Evolutionary conservation across 2,797 vertebrate genomes (phyloP).

Genomic region (Melanotaenia trifasciata): DNA sequence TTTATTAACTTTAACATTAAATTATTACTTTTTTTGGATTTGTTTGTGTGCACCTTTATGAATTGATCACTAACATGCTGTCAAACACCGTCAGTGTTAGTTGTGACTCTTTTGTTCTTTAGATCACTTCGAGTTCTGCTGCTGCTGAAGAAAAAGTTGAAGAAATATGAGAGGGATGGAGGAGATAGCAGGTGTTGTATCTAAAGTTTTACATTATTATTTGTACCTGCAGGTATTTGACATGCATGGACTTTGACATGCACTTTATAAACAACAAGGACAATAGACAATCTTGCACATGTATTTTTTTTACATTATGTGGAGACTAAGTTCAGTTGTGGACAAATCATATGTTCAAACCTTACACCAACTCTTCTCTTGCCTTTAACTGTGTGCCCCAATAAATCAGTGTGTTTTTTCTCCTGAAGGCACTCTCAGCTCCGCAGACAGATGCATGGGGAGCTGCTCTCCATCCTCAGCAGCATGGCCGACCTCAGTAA

Average conservation of each 20-base stretch:
- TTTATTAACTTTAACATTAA: no score
- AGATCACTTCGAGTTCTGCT: slow-evolving; percentile 88
- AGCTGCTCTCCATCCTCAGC: slow-evolving; percentile 84
- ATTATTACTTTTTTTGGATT: no score
- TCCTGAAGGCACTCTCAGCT: slow-evolving; percentile 53
- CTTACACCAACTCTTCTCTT: background rate
- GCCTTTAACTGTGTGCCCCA: background rate
- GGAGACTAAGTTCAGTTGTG: background rate
- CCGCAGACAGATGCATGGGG: slow-evolving; percentile 75
- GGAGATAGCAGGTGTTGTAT: slow-evolving; percentile 59
- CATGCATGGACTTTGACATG: background rate
- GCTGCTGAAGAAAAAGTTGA: slow-evolving; percentile 81
- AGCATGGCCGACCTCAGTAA: slow-evolving; percentile 89
- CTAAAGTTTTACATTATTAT: background rate
- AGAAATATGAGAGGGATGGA: slow-evolving; percentile 35
- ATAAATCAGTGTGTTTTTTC: background rate
- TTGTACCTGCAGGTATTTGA: background rate
- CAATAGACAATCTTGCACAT: background rate
- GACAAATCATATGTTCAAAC: background rate
- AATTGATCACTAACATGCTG: background rate
- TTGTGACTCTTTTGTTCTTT: background rate
- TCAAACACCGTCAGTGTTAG: background rate
- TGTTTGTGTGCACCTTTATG: no score
- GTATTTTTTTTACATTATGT: background rate
- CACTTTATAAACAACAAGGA: background rate